Evolutionary conservation across 2,113 vertebrate species (phyloP).

Genomic region (Sylvilagus bachmani): DNA sequence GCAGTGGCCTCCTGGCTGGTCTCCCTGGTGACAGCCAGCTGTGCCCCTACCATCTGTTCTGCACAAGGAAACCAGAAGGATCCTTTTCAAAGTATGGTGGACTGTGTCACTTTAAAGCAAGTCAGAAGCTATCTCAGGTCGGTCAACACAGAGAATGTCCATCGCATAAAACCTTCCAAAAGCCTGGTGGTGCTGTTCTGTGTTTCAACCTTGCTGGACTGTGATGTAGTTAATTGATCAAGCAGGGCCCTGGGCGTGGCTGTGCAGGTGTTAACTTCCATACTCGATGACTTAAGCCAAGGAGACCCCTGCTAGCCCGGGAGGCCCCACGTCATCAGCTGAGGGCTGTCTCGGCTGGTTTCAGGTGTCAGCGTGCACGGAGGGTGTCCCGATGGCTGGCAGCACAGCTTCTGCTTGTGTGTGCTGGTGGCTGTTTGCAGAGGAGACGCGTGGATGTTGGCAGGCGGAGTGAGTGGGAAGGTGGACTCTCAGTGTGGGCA

Average conservation of each 20-base stretch:
- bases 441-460: too few species aligned
- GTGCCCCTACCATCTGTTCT: neutral
- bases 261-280: too few species aligned
- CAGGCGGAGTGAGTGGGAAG: too few species aligned
- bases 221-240: rapidly evolving
- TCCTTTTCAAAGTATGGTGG: neutral
- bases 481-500: too few species aligned
- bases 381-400: too few species aligned
- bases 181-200: neutral
- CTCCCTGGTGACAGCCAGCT: neutral
- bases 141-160: neutral
- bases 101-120: neutral
- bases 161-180: neutral
- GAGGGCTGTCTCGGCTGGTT: too few species aligned
- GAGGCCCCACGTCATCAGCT: neutral
- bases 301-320: rapidly evolving
- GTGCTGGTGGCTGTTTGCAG: too few species aligned
- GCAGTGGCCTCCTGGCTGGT: neutral
- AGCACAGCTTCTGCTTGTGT: too few species aligned
- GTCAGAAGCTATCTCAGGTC: neutral
- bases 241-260: neutral
- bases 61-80: neutral
- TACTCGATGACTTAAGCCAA: neutral
- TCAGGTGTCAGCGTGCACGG: too few species aligned
- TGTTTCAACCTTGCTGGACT: rapidly evolving